Base-by-base conservation (phyloP, 2,113 vertebrate species). In the Ictalurus punctatus region DNA sequence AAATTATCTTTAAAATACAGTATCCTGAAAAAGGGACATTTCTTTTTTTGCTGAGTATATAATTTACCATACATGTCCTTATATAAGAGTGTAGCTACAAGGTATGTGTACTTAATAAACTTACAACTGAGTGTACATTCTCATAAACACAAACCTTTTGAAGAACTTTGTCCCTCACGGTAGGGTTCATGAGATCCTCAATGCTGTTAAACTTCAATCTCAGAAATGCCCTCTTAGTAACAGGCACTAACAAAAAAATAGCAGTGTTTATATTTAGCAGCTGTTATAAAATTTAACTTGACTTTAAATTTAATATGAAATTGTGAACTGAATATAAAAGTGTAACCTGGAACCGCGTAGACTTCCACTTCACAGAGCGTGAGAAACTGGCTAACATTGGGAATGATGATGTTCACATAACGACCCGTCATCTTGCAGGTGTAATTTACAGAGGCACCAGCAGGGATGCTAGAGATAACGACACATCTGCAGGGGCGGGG, bases 81-180 rank as follows among this genome's bases (percentile, higher is more conserved):
- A 4, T 44, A 44, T 44, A 44, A 44, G 40, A 44, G 40, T 4
- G 40, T 44, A 44, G 40, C 40, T 44, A 44, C 40, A 40, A 40
- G 4, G 40, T 40, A 44, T 44, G 40, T 44, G 40, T 44, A 5
- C 40, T 44, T 44, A 44, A 44, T 44, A 44, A 44, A 4, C 40
- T 44, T 44, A 5, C 40, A 44, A 44, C 40, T 44, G 40, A 44
- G 40, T 5, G 40, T 44, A 44, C 40, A 44, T 5, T 4, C 40
- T 82, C n/a, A 27, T 17, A 82, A 83, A 67, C 58, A 84, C 83
- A 17, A 14, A 84, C 83, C 59, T 48, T 48, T 48, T 48, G 48
- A 48, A 48, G 48, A 48, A 48, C 48, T 48, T 9, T 48, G 48
- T 48, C 48, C 48, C 48, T 48, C 48, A 48, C 8, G 48, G 48